Percentiles rank a stretch among this genome's conserved stretches.
Conservation (phyloP, 1,140 invertebrate genomes). For the Danaus plexippus region DNA sequence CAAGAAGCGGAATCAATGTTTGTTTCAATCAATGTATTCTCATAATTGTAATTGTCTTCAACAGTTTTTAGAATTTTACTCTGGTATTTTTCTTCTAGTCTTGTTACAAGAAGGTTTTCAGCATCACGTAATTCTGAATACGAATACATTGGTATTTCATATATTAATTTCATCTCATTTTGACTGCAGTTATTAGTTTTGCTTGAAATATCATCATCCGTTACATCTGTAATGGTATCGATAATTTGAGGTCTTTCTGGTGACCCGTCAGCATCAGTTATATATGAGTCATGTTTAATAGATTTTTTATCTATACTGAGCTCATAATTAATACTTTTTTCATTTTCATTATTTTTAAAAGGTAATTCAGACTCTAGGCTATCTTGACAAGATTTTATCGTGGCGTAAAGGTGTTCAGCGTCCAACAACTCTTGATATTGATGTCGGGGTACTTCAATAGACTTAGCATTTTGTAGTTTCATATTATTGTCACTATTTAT, state of each 20-base stretch:
- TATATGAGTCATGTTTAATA: no score
- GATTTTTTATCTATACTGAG: not conserved
- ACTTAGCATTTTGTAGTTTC: not conserved
- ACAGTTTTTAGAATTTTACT: not conserved
- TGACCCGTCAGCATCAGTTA: no score
- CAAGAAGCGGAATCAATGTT: no score
- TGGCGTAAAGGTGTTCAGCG: constrained; percentile 31
- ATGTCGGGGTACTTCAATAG: constrained; percentile 24
- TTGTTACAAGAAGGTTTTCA: constrained; percentile 8
- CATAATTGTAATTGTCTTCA: no score
- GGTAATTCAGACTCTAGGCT: no score
- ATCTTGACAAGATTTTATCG: not conserved
- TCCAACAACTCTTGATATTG: constrained; percentile 37
- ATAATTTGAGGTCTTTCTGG: no score
- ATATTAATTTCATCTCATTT: not conserved
- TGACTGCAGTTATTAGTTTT: no score
- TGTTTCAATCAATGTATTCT: no score
- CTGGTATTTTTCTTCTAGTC: not conserved
- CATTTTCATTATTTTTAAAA: no score
- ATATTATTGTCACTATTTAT: no score
- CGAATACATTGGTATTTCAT: constrained; percentile 3
- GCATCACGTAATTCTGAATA: constrained; percentile 10
- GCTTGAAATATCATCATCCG: not conserved
- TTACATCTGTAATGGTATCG: not conserved
- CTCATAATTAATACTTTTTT: not conserved